Evolutionary conservation across 2,797 vertebrate genomes (phyloP), one percentile per base, ranked within the genome.

Genomic region (Pangasius sanitwongsei): DNA sequence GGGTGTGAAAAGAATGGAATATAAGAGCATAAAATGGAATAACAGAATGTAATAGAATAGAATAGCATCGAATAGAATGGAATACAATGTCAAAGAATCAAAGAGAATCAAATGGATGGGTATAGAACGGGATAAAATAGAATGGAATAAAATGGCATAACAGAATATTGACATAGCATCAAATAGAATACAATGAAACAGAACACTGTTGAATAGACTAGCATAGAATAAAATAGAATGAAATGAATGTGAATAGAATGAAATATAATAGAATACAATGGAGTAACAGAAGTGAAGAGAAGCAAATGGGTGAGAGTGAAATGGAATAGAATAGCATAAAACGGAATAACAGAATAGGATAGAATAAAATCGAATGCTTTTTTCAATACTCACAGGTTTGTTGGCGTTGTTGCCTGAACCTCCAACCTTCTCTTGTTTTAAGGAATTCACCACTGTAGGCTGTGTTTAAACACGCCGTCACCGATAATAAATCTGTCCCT

Each of bases 401-500:
- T 28, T 25, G 31, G 34, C 23, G 2, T 15, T 82, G 16, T 59
- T 25, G 4, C 34, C 55, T 59, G 53, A 80, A 23, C 8, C 53
- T 57, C 77, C 1, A 11, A 5, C 2, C 2, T 34, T 55, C n/a
- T 55, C 16, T 50, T 16, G 53, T 6, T 34, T 20, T 9, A 67
- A 37, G 23, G 34, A 72, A 20, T 72, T 48, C 23, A 28, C 72
- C 44, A n/a, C 74, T 53, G 75, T 78, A 78, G 44, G 75, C 48
- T 50, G 63, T 67, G 63, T 67, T n/a, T 67, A 67, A 67, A 67
- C 63, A 57, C 16, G 1, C 55, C 15, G 13, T 57, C 55, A 5
- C 16, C 4, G 55, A 57, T 82, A 61, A 63, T 63, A 83, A 59
- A 81, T 37, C 18, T 82, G 80, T 87, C n/a, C 7, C 74, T 85